phyloP scores from a whole-genome alignment of 2,113 vertebrate genomes.

The Corvus cornix region DNA sequence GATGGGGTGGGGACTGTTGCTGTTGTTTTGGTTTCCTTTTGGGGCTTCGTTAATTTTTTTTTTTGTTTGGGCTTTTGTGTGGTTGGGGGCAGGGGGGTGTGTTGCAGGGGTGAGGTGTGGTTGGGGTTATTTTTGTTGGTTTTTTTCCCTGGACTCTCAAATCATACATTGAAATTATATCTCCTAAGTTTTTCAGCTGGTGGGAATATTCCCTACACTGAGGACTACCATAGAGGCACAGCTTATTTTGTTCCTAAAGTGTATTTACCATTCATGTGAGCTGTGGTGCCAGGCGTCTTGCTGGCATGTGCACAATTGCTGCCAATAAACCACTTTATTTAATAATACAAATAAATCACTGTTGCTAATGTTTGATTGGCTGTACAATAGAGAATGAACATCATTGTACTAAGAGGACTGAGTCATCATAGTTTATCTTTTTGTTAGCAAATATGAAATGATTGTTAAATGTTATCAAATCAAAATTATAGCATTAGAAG shows the following conservation, averaged over 20 bases:
- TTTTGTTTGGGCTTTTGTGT: background rate
- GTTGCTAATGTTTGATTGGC: background rate
- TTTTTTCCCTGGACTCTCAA: background rate
- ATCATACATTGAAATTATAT: background rate
- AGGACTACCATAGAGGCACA: background rate
- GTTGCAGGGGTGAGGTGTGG: no score
- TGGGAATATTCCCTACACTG: background rate
- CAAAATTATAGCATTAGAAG: background rate
- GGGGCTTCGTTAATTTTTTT: background rate
- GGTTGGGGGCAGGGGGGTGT: accelerated
- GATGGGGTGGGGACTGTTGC: background rate
- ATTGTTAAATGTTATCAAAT: background rate
- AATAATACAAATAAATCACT: background rate
- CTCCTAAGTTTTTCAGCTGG: background rate
- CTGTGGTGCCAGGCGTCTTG: background rate
- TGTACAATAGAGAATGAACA: background rate
- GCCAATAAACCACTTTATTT: background rate
- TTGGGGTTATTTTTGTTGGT: accelerated
- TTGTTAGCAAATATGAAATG: background rate
- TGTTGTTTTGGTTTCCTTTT: background rate
- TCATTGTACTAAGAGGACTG: background rate
- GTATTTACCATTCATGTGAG: background rate
- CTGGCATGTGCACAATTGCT: background rate
- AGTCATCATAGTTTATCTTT: background rate
- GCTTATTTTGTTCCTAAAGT: background rate